These are phyloP conservation scores for Enchytraeus crypticus DNA, from an alignment of 2,888 invertebrate species.

Conservation along the genomic window DNA sequence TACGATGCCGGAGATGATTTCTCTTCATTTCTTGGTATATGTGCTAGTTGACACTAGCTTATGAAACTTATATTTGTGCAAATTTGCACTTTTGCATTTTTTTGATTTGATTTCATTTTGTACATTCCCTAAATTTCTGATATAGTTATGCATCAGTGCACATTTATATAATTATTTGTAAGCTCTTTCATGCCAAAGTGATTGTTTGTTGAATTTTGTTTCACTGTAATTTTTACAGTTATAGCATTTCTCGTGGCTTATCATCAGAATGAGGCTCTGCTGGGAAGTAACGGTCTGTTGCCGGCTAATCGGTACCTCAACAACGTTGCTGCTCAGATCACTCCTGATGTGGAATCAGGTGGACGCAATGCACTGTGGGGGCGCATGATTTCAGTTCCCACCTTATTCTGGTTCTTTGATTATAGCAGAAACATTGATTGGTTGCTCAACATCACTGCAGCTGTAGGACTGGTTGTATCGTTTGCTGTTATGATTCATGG, in stretches of 20 bases:
- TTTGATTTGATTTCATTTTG: too few species aligned
- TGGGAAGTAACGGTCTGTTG: constrained; percentile 45
- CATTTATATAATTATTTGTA: too few species aligned
- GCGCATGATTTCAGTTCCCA: constrained; percentile 34
- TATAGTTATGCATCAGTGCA: neutral
- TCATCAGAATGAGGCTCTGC: constrained; percentile 45
- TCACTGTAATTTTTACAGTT: constrained; percentile 29
- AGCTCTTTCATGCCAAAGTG: too few species aligned
- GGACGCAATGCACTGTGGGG: constrained; percentile 24
- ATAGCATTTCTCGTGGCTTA: constrained; percentile 48
- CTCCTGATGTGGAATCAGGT: neutral
- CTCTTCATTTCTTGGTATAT: too few species aligned
- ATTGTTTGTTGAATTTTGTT: neutral
- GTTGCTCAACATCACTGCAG: constrained; percentile 40
- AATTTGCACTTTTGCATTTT: too few species aligned
- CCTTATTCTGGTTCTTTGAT: constrained; percentile 38
- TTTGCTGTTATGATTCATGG: constrained; percentile 39
- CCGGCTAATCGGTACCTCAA: constrained; percentile 40
- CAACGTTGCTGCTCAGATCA: constrained; percentile 23
- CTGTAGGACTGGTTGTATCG: constrained; percentile 40
- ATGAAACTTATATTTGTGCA: too few species aligned
- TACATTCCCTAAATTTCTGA: neutral
- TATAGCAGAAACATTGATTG: constrained; percentile 25
- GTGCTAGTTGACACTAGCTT: too few species aligned
- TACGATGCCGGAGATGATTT: too few species aligned